A percentile compares a stretch with the other conserved stretches of the same genome.
Evolutionary conservation across 2,113 vertebrate genomes (phyloP).

Genomic region (Nesoenas mayeri): DNA sequence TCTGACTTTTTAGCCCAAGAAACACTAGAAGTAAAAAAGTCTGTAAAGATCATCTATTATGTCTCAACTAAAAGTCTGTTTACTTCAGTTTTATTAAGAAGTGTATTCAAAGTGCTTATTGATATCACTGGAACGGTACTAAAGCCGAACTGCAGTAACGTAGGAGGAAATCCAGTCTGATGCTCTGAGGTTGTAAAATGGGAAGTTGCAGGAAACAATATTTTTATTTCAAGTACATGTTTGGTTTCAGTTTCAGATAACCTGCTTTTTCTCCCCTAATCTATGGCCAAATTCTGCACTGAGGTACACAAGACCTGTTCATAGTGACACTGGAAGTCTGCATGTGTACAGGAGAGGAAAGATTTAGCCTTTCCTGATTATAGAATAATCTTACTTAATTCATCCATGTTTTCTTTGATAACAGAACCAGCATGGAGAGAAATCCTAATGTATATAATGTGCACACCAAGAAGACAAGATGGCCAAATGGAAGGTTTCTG

Average conservation of each 20-base stretch:
- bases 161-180: not conserved
- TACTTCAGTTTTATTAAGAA: not conserved
- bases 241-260: not conserved
- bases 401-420: fast-evolving
- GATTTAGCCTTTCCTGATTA: not conserved
- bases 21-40: not conserved
- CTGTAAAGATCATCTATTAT: not conserved
- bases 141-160: not conserved
- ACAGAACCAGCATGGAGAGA: not conserved
- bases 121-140: not conserved
- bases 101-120: not conserved
- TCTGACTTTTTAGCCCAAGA: not conserved
- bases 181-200: fast-evolving
- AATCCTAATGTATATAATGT: not conserved
- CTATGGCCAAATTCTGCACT: not conserved
- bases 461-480: not conserved
- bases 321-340: not conserved
- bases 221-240: not conserved
- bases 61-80: not conserved
- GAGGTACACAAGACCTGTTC: not conserved
- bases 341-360: not conserved
- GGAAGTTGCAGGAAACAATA: not conserved
- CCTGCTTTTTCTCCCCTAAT: not conserved
- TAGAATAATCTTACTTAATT: not conserved
- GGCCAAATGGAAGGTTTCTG: not conserved